Evolutionary conservation across 2,888 invertebrate species (phyloP).

Genomic region (Hypomecis punctinalis): DNA sequence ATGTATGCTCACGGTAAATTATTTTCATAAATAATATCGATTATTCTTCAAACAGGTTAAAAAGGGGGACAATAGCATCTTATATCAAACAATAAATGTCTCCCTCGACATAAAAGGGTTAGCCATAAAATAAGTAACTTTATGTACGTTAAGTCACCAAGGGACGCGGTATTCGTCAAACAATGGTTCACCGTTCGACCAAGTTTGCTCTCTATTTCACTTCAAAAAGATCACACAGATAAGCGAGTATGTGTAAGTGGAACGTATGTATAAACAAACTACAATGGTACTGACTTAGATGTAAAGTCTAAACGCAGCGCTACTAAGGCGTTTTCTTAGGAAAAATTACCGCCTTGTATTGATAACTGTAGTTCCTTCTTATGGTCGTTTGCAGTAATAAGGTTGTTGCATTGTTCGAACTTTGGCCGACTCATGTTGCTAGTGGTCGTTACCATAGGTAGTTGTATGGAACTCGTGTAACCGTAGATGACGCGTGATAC

Average conservation of each 20-base stretch:
- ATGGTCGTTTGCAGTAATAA: background rate
- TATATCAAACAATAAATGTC: conserved; percentile 17
- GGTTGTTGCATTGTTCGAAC: background rate
- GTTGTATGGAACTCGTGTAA: background rate
- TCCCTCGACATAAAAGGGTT: conserved; percentile 12
- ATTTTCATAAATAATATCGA: background rate
- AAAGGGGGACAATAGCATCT: conserved; percentile 11
- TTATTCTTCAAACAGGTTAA: conserved; percentile 10
- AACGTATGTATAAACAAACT: conserved; percentile 1
- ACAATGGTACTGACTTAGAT: background rate
- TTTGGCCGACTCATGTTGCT: conserved; percentile 1
- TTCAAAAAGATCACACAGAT: conserved; percentile 35
- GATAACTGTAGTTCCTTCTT: background rate
- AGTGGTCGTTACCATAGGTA: background rate
- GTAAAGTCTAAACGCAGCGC: background rate
- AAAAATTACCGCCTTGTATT: too few relatives aligned
- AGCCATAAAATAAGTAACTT: conserved; percentile 18
- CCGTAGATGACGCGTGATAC: conserved; percentile 1
- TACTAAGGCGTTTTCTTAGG: too few relatives aligned
- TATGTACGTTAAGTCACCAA: conserved; percentile 15
- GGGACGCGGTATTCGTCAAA: conserved; percentile 26
- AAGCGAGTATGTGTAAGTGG: conserved; percentile 19
- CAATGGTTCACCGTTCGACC: conserved; percentile 18
- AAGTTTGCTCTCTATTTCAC: conserved; percentile 29
- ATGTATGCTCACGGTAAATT: too few relatives aligned